Evolutionary conservation across 53 echinoderm and acorn worm genomes (phyloP), one percentile per base, ranked within the genome.

Genomic region (Holothuria scabra): DNA sequence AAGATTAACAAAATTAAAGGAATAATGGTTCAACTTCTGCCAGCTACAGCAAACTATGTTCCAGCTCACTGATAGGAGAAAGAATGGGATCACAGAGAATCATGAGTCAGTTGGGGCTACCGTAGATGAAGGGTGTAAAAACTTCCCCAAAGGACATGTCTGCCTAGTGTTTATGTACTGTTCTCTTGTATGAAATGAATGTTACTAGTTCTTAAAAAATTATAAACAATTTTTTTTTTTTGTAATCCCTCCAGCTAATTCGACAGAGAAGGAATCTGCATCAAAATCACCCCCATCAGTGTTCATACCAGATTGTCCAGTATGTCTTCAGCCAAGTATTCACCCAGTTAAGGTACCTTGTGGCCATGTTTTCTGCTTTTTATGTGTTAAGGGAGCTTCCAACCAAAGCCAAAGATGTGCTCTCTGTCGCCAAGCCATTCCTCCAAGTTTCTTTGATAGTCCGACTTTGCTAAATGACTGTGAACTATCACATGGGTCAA

Each of bases 301-400:
- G 46, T 48, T 24, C 13, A 10, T 10, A 10, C 78, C 89, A 24
- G 99, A 99, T 34, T 99, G 99, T 76, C 87, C 99, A 12, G 94
- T 99, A 1, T 99, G 97, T 60, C 94, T 99, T 12, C 99, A 99
- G 83, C 66, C 90, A 1, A 92, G 99, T 63, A 84, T 99, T 13
- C 95, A 99, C 83, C 99, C 94, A 24, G 94, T 93, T 6, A 84
- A 84, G 60, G 85, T 97, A 22, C 99, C 99, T 11, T 99, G 99
- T 84, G 66, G 80, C 23, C 99, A 99, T 76, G 84, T 99, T 61
- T 99, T 95, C 90, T 96, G 97, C n/a, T 99, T 99, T 83, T 84
- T 99, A 20, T 99, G 99, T 60, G 91, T 99, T 57, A 99, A 99
- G 70, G 95, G 99, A 31, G 99, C 92, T 14, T 90, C 99, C 26